phyloP scores from a whole-genome alignment of 1,140 invertebrate genomes.

The Leptinotarsa texana region DNA sequence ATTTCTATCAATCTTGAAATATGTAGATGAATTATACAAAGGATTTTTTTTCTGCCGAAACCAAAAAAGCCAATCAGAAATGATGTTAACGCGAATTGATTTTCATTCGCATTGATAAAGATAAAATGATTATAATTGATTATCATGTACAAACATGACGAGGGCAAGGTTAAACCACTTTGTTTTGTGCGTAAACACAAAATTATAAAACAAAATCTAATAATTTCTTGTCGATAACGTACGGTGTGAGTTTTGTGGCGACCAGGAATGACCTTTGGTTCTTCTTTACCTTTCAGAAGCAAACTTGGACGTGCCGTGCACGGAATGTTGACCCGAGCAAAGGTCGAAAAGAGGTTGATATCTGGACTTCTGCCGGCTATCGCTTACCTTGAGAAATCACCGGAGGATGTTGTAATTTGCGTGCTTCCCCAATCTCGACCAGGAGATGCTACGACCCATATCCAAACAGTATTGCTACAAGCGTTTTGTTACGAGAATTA shows the following conservation, averaged over 20 bases:
- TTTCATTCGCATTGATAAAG: too few relatives aligned
- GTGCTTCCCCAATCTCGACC: slow-evolving; percentile 63
- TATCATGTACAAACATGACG: background rate
- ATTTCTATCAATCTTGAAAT: too few relatives aligned
- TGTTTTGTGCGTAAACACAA: background rate
- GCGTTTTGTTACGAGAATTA: slow-evolving; percentile 72
- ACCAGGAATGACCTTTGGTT: background rate
- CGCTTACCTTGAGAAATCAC: slow-evolving; percentile 62
- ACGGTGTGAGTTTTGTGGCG: background rate
- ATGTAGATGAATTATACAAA: too few relatives aligned
- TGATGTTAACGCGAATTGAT: too few relatives aligned
- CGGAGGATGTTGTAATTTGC: slow-evolving; percentile 66
- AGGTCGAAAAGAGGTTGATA: slow-evolving; percentile 63
- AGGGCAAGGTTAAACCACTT: background rate
- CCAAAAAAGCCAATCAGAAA: too few relatives aligned
- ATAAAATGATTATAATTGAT: too few relatives aligned
- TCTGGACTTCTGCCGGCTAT: slow-evolving; percentile 66
- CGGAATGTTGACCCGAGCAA: slow-evolving; percentile 62
- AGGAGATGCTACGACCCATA: slow-evolving; percentile 68
- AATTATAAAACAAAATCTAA: background rate
- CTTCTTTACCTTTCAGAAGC: slow-evolving; percentile 39
- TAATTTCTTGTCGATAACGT: background rate
- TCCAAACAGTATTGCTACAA: slow-evolving; percentile 70
- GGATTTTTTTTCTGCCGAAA: too few relatives aligned
- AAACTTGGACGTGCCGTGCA: slow-evolving; percentile 60